These are phyloP conservation scores for Holothuria glaberrima DNA, from an alignment of 35 echinoderm and acorn worm genomes.

Conservation along the genomic window DNA sequence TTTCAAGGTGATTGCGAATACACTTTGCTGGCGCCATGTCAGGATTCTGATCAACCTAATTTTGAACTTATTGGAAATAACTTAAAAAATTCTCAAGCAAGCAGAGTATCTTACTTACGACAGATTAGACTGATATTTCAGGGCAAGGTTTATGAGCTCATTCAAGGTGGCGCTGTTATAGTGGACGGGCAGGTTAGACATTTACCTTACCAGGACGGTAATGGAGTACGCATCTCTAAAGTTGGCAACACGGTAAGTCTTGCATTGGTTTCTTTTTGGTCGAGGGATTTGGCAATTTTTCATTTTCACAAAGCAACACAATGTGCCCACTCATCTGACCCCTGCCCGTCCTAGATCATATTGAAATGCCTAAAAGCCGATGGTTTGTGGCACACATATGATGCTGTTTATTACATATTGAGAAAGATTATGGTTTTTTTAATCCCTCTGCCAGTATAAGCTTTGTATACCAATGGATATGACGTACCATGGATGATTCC, in stretches of 20 bases:
- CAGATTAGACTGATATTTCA: conserved; percentile 1
- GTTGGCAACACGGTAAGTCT: neutral
- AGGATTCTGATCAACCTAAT: neutral
- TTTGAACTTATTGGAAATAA: conserved; percentile 28
- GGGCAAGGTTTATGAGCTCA: neutral
- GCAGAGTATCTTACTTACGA: neutral
- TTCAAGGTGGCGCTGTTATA: neutral
- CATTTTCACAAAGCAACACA: too few species aligned
- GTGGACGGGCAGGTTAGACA: neutral
- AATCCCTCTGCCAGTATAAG: too few species aligned
- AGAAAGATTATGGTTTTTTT: too few species aligned
- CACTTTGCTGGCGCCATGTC: conserved; percentile 28
- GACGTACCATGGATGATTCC: too few species aligned
- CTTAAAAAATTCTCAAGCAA: neutral
- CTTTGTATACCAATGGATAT: too few species aligned
- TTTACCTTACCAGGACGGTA: conserved; percentile 7
- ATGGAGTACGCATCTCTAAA: neutral
- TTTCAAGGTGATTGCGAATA: conserved; percentile 62
- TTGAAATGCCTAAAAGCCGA: too few species aligned
- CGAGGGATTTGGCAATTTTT: too few species aligned
- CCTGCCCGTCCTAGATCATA: too few species aligned
- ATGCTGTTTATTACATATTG: too few species aligned
- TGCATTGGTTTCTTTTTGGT: too few species aligned
- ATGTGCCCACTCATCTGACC: too few species aligned
- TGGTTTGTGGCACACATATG: too few species aligned